Base-by-base conservation (phyloP, 2,113 vertebrate genomes). In the Vombatus ursinus region DNA sequence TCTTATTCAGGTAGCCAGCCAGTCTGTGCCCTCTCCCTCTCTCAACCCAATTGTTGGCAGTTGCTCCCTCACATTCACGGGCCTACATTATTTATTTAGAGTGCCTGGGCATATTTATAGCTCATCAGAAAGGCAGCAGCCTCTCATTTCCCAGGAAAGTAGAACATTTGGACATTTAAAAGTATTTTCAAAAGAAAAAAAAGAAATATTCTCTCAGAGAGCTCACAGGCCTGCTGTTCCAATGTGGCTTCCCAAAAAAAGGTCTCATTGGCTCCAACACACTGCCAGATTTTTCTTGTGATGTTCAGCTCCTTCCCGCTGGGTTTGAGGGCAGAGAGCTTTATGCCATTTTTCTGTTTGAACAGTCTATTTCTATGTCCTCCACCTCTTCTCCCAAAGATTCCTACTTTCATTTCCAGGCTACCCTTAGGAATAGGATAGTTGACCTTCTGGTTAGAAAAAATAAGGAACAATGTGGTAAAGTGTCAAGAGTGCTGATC, bases 51-150 rank as follows among this genome's bases (percentile, higher is more conserved):
- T 50, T 52, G 12, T 0, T 0, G 90, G 23, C 94, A 97, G 57
- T 90, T 95, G 90, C 25, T 92, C 47, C 37, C 12, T 94, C 89
- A 25, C 91, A 91, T 92, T 89, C 91, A 31, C 49, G 92, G 92
- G 95, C 90, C 95, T 91, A 93, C 95, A 51, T 96, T 97, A 93
- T 94, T 97, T 97, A 95, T 97, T 97, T 96, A 95, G 90, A 95
- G 92, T 26, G 92, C 52, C 94, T 94, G 44, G 1, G 50, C 93
- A 97, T 98, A 98, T 98, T 98, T 98, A 97, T 97, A 98, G 97
- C 92, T 92, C 10, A 37, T 97, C 97, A 95, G 94, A 97, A 98
- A 97, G 95, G 89, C 93, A 84, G 24, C 94, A 95, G 89, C 96
- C 94, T 47, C 93, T 97, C 92, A 12, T 90, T 96, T 96, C 95